Conservation (phyloP, 2,797 vertebrate genomes). For the Simalia tracyae region DNA sequence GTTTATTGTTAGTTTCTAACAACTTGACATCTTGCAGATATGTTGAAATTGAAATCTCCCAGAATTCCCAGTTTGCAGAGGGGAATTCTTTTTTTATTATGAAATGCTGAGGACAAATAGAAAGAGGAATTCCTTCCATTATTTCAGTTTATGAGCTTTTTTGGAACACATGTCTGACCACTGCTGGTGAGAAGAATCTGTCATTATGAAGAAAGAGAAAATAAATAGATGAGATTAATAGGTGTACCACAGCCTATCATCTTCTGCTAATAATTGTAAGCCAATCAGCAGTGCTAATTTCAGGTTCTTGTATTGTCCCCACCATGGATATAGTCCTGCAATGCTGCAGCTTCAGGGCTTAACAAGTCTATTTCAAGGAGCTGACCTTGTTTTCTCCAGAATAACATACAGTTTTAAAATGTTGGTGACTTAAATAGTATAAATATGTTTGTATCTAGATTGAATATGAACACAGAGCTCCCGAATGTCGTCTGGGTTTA, state of each 20-base stretch:
- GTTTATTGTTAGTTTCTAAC: background rate
- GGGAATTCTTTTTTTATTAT: background rate
- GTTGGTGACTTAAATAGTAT: background rate
- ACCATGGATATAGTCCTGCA: background rate
- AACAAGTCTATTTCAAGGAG: background rate
- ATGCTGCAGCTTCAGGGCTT: background rate
- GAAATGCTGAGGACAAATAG: background rate
- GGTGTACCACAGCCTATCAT: background rate
- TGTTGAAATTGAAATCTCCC: background rate
- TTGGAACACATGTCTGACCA: background rate
- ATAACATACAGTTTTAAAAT: background rate
- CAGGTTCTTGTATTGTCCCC: background rate
- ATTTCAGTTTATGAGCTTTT: background rate
- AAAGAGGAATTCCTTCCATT: no score
- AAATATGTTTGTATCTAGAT: conserved; percentile 75
- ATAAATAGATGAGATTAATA: background rate
- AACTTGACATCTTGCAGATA: background rate
- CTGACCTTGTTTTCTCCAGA: background rate
- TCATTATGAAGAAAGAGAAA: background rate
- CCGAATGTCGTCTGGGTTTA: conserved; percentile 90
- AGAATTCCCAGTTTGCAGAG: background rate
- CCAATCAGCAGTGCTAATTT: background rate
- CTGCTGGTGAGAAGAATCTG: background rate
- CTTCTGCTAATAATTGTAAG: background rate
- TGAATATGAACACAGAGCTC: conserved; percentile 91